Percentiles rank a stretch among this genome's conserved stretches.
Conservation (phyloP, 2,888 invertebrate species). For the Halocaridina rubra region DNA sequence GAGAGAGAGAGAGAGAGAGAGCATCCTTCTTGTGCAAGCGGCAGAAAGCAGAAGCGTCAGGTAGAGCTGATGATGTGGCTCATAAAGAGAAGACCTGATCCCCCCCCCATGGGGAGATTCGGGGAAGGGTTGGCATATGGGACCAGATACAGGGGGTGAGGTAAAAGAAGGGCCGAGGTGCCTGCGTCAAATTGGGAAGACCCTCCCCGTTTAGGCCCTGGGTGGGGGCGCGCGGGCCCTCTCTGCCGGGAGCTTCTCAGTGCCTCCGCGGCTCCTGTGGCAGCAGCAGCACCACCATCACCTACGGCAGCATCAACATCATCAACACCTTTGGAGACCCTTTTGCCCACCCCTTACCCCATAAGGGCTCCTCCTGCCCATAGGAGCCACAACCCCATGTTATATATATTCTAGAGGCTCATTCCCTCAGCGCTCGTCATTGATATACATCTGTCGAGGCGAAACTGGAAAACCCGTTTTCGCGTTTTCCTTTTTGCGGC, state of each 20-base stretch:
- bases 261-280: constrained; percentile 54
- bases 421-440: too few species aligned
- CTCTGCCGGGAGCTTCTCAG: constrained; percentile 39
- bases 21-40: too few species aligned
- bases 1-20: not conserved
- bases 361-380: not conserved
- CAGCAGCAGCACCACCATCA: constrained; percentile 30
- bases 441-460: too few species aligned
- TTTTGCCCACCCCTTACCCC: not conserved
- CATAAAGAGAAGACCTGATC: not conserved
- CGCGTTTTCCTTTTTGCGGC: not conserved
- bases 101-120: not conserved
- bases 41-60: not conserved
- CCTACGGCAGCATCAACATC: constrained; percentile 40
- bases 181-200: constrained; percentile 57
- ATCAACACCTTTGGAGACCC: constrained; percentile 26
- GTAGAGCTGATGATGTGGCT: not conserved
- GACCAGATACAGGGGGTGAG: not conserved
- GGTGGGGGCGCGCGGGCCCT: constrained; percentile 2
- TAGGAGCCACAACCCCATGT: not conserved
- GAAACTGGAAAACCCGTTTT: too few species aligned
- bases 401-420: too few species aligned
- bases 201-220: constrained; percentile 3
- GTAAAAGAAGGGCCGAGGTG: constrained; percentile 33
- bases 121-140: not conserved